Conservation (phyloP, 1,140 invertebrate species). For the Acromyrmex echinatior region DNA sequence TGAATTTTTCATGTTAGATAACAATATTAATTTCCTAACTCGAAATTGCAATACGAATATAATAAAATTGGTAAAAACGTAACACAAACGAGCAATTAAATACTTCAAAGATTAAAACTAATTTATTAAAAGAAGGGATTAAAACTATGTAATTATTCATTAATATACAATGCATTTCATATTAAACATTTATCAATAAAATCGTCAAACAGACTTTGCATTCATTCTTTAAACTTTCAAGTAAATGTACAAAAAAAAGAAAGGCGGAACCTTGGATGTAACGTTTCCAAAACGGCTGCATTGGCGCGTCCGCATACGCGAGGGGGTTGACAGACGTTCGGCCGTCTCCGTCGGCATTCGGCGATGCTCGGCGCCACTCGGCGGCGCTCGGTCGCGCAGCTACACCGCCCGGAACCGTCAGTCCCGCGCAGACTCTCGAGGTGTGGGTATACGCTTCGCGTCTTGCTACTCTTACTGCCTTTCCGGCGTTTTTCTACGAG, state of each 20-base stretch:
- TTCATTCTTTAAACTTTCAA: neutral
- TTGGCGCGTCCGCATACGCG: constrained; percentile 4
- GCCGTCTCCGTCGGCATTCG: constrained; percentile 69
- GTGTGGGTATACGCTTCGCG: constrained; percentile 46
- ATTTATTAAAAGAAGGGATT: too few relatives aligned
- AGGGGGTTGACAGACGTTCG: constrained; percentile 71
- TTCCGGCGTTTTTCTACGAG: constrained; percentile 25
- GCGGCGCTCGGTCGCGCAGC: constrained; percentile 61
- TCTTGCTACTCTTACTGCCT: constrained; percentile 14
- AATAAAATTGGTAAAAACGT: too few relatives aligned
- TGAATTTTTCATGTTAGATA: too few relatives aligned
- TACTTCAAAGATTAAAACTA: too few relatives aligned
- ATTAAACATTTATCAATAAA: too few relatives aligned
- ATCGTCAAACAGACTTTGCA: too few relatives aligned
- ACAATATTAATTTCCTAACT: too few relatives aligned
- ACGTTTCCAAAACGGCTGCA: constrained; percentile 49
- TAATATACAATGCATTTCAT: too few relatives aligned
- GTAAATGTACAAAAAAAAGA: neutral
- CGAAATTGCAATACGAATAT: too few relatives aligned
- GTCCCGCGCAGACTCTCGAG: constrained; percentile 77
- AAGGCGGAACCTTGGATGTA: neutral
- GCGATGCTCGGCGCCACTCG: constrained; percentile 70
- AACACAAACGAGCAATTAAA: too few relatives aligned
- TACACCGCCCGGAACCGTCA: constrained; percentile 78
- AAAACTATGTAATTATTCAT: too few relatives aligned